Conservation (phyloP, 2,113 vertebrate species). For the Alligator mississippiensis region DNA sequence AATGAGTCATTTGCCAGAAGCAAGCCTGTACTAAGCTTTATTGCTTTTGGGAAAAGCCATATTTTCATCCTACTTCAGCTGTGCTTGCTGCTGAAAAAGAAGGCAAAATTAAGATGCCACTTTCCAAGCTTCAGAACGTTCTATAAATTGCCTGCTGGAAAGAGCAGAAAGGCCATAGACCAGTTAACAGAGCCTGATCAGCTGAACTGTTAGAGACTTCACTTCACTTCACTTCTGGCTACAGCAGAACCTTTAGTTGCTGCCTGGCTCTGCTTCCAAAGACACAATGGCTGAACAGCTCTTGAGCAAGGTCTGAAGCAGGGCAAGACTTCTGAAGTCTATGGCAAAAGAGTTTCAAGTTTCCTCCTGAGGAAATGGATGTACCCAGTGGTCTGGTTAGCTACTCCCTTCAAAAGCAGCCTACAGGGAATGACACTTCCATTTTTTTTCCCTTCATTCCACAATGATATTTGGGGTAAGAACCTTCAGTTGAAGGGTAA, state of each 20-base stretch:
- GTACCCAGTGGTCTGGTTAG: not conserved
- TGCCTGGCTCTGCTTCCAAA: not conserved
- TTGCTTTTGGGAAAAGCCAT: not conserved
- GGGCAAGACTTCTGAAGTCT: not conserved
- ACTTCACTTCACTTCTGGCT: not conserved
- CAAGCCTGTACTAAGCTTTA: too few relatives aligned
- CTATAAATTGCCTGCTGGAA: rapidly evolving
- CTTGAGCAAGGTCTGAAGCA: not conserved
- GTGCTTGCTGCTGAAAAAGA: not conserved
- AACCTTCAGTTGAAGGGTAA: not conserved
- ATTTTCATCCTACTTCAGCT: not conserved
- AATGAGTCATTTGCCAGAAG: too few relatives aligned
- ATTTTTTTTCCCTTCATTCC: not conserved
- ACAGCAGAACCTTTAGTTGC: not conserved
- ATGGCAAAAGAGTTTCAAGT: not conserved
- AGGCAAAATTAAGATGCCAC: not conserved
- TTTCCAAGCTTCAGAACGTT: not conserved
- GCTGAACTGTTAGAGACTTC: not conserved
- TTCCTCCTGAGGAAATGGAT: not conserved
- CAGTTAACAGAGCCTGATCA: not conserved
- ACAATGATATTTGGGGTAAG: not conserved
- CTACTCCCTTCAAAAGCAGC: not conserved
- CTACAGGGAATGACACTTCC: not conserved
- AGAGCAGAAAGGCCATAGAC: not conserved
- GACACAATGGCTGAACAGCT: not conserved